Evolutionary conservation across 2,113 vertebrate genomes (phyloP).

Genomic region (Corvus moneduloides): DNA sequence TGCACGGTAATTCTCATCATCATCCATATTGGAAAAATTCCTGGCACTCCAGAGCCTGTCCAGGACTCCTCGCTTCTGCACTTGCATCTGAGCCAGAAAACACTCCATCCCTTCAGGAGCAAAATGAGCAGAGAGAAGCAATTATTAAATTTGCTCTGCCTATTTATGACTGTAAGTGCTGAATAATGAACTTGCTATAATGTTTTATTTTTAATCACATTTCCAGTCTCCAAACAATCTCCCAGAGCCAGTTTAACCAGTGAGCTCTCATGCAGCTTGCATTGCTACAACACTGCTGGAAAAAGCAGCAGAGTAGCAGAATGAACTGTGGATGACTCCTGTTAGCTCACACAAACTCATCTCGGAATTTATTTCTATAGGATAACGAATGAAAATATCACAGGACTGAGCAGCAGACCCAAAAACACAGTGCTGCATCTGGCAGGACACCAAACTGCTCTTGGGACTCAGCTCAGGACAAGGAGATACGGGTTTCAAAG

Average conservation of each 20-base stretch:
- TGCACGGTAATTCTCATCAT: conserved; percentile 86
- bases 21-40: conserved; percentile 92
- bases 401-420: not conserved
- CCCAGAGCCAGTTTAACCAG: not conserved
- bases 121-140: not conserved
- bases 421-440: not conserved
- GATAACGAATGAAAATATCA: not conserved
- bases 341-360: not conserved
- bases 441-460: not conserved
- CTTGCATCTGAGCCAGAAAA: conserved; percentile 89
- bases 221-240: not conserved
- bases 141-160: not conserved
- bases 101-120: conserved; percentile 82
- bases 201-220: not conserved
- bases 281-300: not conserved
- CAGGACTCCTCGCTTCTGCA: conserved; percentile 89
- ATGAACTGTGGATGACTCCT: not conserved
- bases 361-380: not conserved
- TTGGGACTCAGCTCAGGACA: not conserved
- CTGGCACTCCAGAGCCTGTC: conserved; percentile 92
- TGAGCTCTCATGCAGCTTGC: not conserved
- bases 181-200: not conserved
- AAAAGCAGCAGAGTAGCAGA: not conserved
- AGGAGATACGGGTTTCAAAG: accelerated
- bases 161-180: not conserved